Percentiles rank a stretch among this genome's conserved stretches.
These are phyloP conservation scores for Tauraco hartlaubi DNA, from an alignment of 2,797 vertebrate species.

Conservation along the genomic window DNA sequence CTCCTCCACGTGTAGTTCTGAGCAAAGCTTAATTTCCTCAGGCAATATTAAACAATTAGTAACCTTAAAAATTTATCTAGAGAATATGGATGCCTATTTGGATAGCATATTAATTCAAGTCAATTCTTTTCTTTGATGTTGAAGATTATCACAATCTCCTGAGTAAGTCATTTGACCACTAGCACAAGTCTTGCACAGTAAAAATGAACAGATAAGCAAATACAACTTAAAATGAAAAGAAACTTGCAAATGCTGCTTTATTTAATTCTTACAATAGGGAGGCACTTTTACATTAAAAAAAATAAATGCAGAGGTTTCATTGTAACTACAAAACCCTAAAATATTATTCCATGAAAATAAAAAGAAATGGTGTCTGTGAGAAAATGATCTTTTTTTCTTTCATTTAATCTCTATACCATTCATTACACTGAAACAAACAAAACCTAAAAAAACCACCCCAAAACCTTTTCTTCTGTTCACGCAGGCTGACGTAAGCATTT, in stretches of 20 bases:
- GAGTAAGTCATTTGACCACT: not conserved
- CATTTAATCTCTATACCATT: not conserved
- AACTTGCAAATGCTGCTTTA: slow-evolving; percentile 52
- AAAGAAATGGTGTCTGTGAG: not conserved
- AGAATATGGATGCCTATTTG: not conserved
- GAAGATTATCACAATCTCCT: not conserved
- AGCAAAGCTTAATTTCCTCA: not conserved
- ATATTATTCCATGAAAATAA: slow-evolving; percentile 18
- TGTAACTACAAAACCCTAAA: slow-evolving; percentile 5
- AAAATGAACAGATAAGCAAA: not conserved
- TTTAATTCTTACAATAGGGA: slow-evolving; percentile 45
- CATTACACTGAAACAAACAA: not conserved
- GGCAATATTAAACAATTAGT: not conserved
- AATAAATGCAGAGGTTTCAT: not conserved
- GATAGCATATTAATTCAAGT: not conserved
- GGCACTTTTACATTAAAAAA: slow-evolving; percentile 49
- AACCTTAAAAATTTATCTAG: not conserved
- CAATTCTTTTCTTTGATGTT: not conserved
- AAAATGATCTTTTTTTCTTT: not conserved
- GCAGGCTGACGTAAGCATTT: not conserved
- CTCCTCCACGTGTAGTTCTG: not conserved
- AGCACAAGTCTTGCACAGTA: not conserved
- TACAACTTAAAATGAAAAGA: slow-evolving; percentile 16
- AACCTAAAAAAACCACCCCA: not conserved
- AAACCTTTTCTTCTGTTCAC: not conserved